Base-by-base conservation (phyloP, 2,797 vertebrate species). In the Dallia pectoralis region DNA sequence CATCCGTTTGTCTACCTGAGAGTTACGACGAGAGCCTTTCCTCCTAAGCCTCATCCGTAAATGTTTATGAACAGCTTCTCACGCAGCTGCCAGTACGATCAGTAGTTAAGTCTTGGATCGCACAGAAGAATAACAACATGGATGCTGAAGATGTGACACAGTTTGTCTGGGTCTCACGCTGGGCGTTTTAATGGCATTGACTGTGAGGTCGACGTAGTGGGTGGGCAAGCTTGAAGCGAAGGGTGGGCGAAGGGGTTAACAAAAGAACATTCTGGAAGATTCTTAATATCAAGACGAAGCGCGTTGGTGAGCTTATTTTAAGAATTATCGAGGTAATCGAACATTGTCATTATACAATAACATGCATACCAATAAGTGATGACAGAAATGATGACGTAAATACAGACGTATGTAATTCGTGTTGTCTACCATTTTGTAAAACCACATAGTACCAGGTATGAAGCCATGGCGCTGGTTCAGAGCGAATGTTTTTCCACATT, bases 201-300 rank as follows among this genome's bases (percentile, higher is more conserved):
- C 40, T 44, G 72, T 75, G 71, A 86, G 84, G 84, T 88, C 65
- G 85, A 61, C 15, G 15, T 48, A 15, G 25, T 82, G 85, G 80
- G 40, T n/a, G 82, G 85, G 80, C 81, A 82, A 74, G 78, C 84
- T 73, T 79, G 86, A 88, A 80, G 75, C 85, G 90, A 93, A 93
- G 92, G 82, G 93, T 93, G 95, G 81, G 75, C 85, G 90, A 93
- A 93, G 92, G 82, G 93, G 93, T 95, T 94, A 94, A 95, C 80
- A 82, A 85, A 91, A 87, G 87, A 91, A 92, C 93, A 92, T 96
- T 97, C 95, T 94, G 89, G 95, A 97, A 93, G 89, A 82, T 94
- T 96, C 92, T 90, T 85, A 89, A 82, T 90, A 91, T 85, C 91
- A 88, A 90, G 78, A 85, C 87, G 87, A 91, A 89, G 88, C 86